A percentile compares a stretch with the other conserved stretches of the same genome.
These are phyloP conservation scores for Simalia tracyae DNA, from an alignment of 2,797 vertebrate species.

Conservation along the genomic window DNA sequence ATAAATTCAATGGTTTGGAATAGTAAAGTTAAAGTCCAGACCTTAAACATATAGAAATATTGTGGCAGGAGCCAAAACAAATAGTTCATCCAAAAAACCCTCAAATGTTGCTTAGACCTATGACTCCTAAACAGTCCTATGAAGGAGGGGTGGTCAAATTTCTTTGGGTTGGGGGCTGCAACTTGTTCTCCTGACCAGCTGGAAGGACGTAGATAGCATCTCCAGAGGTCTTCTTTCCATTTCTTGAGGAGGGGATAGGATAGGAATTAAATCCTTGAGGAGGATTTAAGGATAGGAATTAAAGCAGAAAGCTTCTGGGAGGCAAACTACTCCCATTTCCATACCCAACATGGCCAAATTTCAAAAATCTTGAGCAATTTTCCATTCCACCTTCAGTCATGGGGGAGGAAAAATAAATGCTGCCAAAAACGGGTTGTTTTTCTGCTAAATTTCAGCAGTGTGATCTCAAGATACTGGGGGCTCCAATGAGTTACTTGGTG, in stretches of 20 bases:
- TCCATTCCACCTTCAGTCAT: background rate
- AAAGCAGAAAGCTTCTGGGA: background rate
- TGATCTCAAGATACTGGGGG: background rate
- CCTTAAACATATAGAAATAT: background rate
- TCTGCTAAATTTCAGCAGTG: background rate
- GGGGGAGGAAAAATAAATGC: background rate
- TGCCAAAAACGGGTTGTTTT: background rate
- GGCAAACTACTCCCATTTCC: background rate
- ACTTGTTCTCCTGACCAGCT: background rate
- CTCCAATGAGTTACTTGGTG: background rate
- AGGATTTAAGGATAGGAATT: background rate
- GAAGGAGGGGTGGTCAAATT: background rate
- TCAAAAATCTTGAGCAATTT: background rate
- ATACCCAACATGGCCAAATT: background rate
- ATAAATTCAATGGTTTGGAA: background rate
- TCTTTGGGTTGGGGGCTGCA: background rate
- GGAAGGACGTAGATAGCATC: background rate
- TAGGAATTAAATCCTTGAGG: background rate
- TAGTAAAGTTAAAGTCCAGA: background rate
- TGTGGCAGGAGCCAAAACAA: background rate
- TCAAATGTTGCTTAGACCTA: background rate
- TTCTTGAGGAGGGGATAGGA: background rate
- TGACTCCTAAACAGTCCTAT: background rate
- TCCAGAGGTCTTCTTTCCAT: background rate
- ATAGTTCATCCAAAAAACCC: background rate